Base-by-base conservation (phyloP, 2,888 invertebrate genomes). In the Hydroisotoma schaefferi region DNA sequence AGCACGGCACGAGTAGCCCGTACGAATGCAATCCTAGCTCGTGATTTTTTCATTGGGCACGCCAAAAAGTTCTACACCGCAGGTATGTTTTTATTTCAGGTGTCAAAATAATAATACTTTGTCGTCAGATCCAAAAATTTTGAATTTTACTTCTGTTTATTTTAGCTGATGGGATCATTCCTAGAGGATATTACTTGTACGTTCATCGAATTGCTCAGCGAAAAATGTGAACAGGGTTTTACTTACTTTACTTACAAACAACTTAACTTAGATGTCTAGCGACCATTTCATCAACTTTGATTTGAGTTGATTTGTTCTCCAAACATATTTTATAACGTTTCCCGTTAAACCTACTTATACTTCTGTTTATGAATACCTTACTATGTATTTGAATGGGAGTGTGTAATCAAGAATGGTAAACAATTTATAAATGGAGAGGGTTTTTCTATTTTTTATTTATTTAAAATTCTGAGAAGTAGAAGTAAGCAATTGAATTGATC, bases 181-280 rank as follows among this genome's bases (percentile, higher is more conserved):
- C 57, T 4, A 51, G 64, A 25, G 67, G 67, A n/a, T 67, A 59
- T 29, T 67, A 65, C 37, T 37, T 67, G 10, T 67, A 67, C 49
- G 58, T 67, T 15, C 64, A 58, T 48, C 61, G 67, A 6, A 53
- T 63, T 15, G 63, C 63, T 27, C 59, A 63, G 26, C 43, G 63
- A 15, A 62, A 61, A 47, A 56, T 61, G 40, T 55, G 44, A 55
- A 40, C n/a, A 40, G 20, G 40, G 33, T 33, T 33, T 33, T 15
- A 10, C 33, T 33, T 33, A 33, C 33, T 33, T 33, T 33, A 15
- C 8, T 33, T 33, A 33, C 33, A 33, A 33, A 33, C 33, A 33
- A 10, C 15, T 33, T 15, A 33, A 33, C 33, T 8, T 33, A 10
- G 33, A 33, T 33, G 33, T 33, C 33, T 10, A 33, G 8, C n/a